Percentiles rank a stretch among this genome's conserved stretches.
These are phyloP conservation scores for Hemaris fuciformis DNA, from an alignment of 2,888 invertebrate genomes.

Conservation along the genomic window DNA sequence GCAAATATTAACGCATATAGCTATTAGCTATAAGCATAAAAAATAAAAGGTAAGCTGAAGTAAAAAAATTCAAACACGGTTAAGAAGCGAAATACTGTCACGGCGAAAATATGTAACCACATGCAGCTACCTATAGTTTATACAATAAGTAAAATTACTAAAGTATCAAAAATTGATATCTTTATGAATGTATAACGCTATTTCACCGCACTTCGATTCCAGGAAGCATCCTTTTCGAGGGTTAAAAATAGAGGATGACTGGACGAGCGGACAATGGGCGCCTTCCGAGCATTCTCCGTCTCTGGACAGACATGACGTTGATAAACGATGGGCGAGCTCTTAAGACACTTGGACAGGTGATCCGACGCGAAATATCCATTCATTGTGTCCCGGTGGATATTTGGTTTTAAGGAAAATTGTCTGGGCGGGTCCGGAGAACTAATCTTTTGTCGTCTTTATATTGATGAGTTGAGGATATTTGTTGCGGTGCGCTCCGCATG, in stretches of 20 bases:
- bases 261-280: slow-evolving; percentile 56
- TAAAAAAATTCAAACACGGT: no score
- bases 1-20: no score
- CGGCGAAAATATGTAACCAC: no score
- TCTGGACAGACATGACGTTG: slow-evolving; percentile 54
- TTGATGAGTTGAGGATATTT: slow-evolving; percentile 8
- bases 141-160: no score
- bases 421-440: slow-evolving; percentile 23
- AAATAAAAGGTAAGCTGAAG: no score
- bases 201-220: slow-evolving; percentile 17
- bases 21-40: no score
- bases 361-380: slow-evolving; percentile 60
- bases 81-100: no score
- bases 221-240: slow-evolving; percentile 35
- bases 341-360: slow-evolving; percentile 71
- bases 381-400: slow-evolving; percentile 50
- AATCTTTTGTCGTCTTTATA: slow-evolving; percentile 25
- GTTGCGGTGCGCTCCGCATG: not conserved
- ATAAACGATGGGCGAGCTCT: slow-evolving; percentile 59
- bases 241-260: slow-evolving; percentile 52
- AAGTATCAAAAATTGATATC: not conserved
- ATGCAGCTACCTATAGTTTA: no score
- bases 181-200: not conserved
- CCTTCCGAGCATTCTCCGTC: slow-evolving; percentile 48
- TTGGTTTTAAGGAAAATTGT: slow-evolving; percentile 35